Base-by-base conservation (phyloP, 2,888 invertebrate genomes). In the Ryuthela nishihirai region DNA sequence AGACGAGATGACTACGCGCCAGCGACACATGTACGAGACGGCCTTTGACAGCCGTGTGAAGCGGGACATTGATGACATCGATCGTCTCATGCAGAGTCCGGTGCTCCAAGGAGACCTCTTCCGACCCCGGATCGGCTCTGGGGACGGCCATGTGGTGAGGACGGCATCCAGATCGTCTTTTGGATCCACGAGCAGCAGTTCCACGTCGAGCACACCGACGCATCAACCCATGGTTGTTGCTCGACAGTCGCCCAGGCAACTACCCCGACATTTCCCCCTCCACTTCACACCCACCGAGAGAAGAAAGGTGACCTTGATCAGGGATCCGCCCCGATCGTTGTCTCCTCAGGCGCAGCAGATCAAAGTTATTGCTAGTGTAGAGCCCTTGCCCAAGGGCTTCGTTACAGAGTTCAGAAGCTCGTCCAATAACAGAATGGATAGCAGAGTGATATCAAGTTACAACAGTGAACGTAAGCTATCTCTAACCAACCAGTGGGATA, bases 41-140 rank as follows among this genome's bases (percentile, higher is more conserved):
- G 90, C 90, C 55, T 90, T 90, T 75, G 90, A 90, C 75, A 88
- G 88, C 75, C 87, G 87, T 4, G 83, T 88, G 70, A 84, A 84
- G 71, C 84, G 85, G 65, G 88, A 88, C 68, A 80, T 88, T 71
- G 88, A 88, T 70, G 84, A 85, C 68, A 83, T 88, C 46, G 68
- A 67, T 32, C 50, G 65, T 36, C 53, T 66, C 17, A 84, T 85
- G 66, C 88, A 88, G 72, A 88, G 88, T 70, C 85, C 87, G 12
- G 83, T 86, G 45, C 76, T 88, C 47, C 74, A 62, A 44, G 56
- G 54, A 7, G 36, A 54, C 36, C 21, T 53, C 4, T 49, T 54
- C 40, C 32, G 35, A 3, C 38, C 42, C 32, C 38, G 43, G 9
- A 3, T 29, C 17, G 23, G 38, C 21, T 25, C 54, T 10, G 47